Evolutionary conservation across 2,888 invertebrate genomes (phyloP).

Genomic region (Carcina quercana): DNA sequence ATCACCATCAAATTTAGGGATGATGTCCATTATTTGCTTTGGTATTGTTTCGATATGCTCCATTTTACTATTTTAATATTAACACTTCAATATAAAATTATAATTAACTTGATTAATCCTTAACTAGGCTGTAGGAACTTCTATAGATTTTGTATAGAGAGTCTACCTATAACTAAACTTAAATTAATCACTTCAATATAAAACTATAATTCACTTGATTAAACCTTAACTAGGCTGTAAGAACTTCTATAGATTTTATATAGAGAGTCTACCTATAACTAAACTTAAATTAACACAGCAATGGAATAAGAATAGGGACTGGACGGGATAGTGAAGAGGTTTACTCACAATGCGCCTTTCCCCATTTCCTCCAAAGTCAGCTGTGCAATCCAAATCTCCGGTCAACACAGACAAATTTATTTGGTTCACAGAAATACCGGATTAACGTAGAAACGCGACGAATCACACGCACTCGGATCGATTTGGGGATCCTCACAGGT

Average conservation of each 20-base stretch:
- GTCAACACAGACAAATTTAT: not conserved
- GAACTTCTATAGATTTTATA: not conserved
- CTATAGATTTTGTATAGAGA: slow-evolving; percentile 3
- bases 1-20: slow-evolving; percentile 3
- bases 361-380: slow-evolving; percentile 1
- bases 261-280: not conserved
- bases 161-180: not conserved
- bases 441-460: not conserved
- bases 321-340: slow-evolving; percentile 1
- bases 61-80: slow-evolving; percentile 1
- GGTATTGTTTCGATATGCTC: slow-evolving; percentile 1
- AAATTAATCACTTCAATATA: not conserved
- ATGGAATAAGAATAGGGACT: slow-evolving; percentile 1
- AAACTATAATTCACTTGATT: not conserved
- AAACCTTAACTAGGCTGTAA: not conserved
- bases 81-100: not conserved
- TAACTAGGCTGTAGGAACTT: not conserved
- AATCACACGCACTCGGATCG: not conserved
- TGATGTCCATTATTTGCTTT: not conserved
- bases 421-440: slow-evolving; percentile 1
- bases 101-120: not conserved
- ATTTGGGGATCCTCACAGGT: not conserved
- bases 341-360: not conserved
- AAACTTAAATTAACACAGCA: slow-evolving; percentile 1
- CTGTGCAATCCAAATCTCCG: not conserved